These are phyloP conservation scores for Parochlus steinenii DNA, from an alignment of 2,888 invertebrate species.

Conservation along the genomic window DNA sequence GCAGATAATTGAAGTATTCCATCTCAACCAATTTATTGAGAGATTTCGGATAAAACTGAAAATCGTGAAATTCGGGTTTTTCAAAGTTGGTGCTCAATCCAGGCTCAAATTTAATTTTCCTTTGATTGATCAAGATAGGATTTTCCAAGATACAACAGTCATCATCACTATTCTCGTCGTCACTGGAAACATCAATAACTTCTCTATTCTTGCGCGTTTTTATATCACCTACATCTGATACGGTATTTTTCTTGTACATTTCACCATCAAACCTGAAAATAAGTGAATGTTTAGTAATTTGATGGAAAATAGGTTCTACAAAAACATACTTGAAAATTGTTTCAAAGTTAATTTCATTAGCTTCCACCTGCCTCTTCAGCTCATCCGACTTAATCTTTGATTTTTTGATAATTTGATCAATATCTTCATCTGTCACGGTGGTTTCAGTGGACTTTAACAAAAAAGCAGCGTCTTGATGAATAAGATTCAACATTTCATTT, in stretches of 20 bases:
- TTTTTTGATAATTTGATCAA: slow-evolving; percentile 71
- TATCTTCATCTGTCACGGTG: slow-evolving; percentile 86
- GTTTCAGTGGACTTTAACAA: slow-evolving; percentile 89
- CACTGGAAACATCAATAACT: too few relatives aligned
- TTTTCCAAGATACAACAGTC: slow-evolving; percentile 18
- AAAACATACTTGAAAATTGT: slow-evolving; percentile 80
- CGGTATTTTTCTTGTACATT: too few relatives aligned
- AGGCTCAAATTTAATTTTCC: slow-evolving; percentile 71
- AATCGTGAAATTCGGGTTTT: slow-evolving; percentile 80
- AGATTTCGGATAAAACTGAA: slow-evolving; percentile 88
- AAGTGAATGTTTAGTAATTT: too few relatives aligned
- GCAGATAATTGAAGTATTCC: slow-evolving; percentile 84
- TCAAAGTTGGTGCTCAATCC: slow-evolving; percentile 88
- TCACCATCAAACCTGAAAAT: too few relatives aligned
- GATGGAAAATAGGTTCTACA: too few relatives aligned
- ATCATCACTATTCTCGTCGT: too few relatives aligned
- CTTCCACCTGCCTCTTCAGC: slow-evolving; percentile 67
- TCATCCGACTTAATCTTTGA: slow-evolving; percentile 77
- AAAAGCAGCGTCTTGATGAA: slow-evolving; percentile 86
- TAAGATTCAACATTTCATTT: slow-evolving; percentile 93
- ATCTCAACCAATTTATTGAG: slow-evolving; percentile 85
- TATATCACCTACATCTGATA: too few relatives aligned
- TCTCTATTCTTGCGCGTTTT: too few relatives aligned
- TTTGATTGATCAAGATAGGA: background rate
- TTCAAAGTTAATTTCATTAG: slow-evolving; percentile 72